Evolutionary conservation across 2,113 vertebrate genomes (phyloP).

Genomic region (Benitochromis conjunctus): DNA sequence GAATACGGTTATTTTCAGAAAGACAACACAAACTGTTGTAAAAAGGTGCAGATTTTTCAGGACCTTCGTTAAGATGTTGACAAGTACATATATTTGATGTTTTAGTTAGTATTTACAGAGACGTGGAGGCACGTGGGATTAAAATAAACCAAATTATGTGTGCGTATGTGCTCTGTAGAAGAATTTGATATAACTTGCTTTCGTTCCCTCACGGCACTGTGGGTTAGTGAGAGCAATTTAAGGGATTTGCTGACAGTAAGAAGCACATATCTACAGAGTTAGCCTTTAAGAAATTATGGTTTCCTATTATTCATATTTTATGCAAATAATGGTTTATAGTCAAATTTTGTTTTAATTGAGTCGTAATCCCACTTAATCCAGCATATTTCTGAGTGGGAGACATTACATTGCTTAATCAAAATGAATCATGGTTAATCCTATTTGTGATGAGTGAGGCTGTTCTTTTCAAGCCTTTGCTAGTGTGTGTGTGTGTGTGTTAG

Average conservation of each 20-base stretch:
- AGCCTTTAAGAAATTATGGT: background rate
- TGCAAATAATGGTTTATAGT: constrained; percentile 41
- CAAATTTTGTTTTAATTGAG: constrained; percentile 57
- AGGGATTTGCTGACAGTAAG: background rate
- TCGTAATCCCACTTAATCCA: constrained; percentile 58
- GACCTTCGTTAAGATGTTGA: background rate
- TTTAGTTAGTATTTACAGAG: background rate
- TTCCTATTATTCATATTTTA: constrained; percentile 10
- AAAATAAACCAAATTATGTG: background rate
- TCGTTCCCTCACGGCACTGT: background rate
- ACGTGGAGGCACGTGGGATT: background rate
- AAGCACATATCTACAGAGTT: background rate
- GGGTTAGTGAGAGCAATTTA: background rate
- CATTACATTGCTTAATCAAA: constrained; percentile 44
- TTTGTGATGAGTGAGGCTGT: constrained; percentile 56
- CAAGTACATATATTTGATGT: background rate
- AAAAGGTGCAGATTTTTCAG: background rate
- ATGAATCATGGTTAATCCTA: constrained; percentile 59
- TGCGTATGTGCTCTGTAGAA: background rate
- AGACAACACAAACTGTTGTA: background rate
- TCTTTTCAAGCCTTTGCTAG: constrained; percentile 37
- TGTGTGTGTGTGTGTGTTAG: background rate
- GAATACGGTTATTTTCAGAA: background rate
- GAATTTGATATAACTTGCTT: background rate
- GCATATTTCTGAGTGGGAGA: constrained; percentile 26